A percentile compares a stretch with the other conserved stretches of the same genome.
Evolutionary conservation across 2,888 invertebrate species (phyloP).

Genomic region (Coelogynopora nodosa): DNA sequence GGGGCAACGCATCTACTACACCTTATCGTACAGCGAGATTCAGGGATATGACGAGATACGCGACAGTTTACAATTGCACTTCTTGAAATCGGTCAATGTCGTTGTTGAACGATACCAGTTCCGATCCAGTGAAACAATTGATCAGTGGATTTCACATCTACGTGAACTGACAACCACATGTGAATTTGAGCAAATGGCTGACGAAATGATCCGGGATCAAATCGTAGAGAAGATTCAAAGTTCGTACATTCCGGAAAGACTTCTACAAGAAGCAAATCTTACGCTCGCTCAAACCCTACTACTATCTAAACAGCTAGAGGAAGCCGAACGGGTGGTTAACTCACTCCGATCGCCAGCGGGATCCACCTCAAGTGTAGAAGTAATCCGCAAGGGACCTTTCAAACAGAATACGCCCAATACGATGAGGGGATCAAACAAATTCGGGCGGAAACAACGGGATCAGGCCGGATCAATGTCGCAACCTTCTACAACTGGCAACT

Average conservation of each 20-base stretch:
- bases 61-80: conserved; percentile 24
- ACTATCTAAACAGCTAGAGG: neutral
- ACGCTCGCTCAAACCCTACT: neutral
- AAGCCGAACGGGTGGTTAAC: neutral
- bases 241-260: neutral
- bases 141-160: neutral
- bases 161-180: neutral
- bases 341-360: neutral
- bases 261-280: neutral
- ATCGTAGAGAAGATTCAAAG: neutral
- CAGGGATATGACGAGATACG: neutral
- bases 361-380: conserved; percentile 9
- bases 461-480: neutral
- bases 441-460: neutral
- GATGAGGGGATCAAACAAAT: neutral
- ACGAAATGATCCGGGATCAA: neutral
- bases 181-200: neutral
- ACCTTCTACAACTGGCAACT: conserved; percentile 24
- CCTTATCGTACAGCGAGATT: neutral
- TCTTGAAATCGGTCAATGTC: conserved; percentile 16
- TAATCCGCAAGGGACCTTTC: neutral
- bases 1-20: neutral
- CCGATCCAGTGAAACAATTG: neutral
- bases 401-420: neutral
- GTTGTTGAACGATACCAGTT: neutral